These are phyloP conservation scores for Sialis lutaria DNA, from an alignment of 2,888 invertebrate species.

Conservation along the genomic window DNA sequence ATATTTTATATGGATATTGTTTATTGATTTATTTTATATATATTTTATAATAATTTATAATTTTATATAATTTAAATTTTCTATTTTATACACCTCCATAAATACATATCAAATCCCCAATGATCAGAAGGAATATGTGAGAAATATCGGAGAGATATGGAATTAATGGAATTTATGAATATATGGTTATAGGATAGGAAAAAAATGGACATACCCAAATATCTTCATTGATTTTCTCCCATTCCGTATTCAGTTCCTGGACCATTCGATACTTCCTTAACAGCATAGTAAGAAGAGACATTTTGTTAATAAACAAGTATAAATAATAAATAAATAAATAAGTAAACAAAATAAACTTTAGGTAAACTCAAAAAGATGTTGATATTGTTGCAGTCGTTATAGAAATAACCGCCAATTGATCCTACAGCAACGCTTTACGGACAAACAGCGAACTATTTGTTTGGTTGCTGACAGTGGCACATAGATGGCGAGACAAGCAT, in stretches of 20 bases:
- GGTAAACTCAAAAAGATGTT: too few relatives aligned
- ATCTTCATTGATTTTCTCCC: slow-evolving; percentile 16
- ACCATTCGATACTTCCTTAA: slow-evolving; percentile 13
- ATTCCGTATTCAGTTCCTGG: slow-evolving; percentile 17
- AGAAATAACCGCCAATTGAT: too few relatives aligned
- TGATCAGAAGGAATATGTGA: neutral
- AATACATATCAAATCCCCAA: too few relatives aligned
- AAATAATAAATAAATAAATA: neutral
- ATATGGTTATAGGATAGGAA: slow-evolving; percentile 3
- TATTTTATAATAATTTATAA: neutral
- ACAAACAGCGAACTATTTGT: too few relatives aligned
- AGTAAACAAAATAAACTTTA: too few relatives aligned
- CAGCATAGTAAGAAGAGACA: neutral
- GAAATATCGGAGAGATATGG: neutral
- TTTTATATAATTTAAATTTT: neutral
- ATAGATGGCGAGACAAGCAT: too few relatives aligned
- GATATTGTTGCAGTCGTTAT: too few relatives aligned
- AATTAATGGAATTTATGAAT: neutral
- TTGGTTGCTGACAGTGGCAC: too few relatives aligned
- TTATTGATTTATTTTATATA: too few relatives aligned
- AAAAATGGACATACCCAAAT: slow-evolving; percentile 20
- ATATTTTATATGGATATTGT: too few relatives aligned
- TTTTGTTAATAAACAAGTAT: neutral
- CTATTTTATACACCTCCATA: neutral
- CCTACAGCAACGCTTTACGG: too few relatives aligned